Percentiles rank a stretch among this genome's conserved stretches.
Conservation (phyloP, 1,140 invertebrate genomes). For the Monochamus saltuarius region DNA sequence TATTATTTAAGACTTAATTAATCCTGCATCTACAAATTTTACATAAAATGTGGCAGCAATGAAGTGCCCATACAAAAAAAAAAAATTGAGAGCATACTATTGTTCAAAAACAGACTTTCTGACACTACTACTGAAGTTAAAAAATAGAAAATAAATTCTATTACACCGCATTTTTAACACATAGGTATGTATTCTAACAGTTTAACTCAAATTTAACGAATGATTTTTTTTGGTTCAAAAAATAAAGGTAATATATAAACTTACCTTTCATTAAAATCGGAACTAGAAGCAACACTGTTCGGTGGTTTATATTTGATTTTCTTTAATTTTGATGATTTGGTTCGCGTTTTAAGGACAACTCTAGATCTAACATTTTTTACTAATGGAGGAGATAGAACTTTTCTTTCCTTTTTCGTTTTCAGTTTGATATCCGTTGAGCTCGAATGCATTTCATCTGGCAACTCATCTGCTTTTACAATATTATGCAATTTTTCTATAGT, state of each 20-base stretch:
- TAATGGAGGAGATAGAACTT: not conserved
- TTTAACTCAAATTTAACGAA: too few relatives aligned
- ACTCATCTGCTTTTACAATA: slow-evolving; percentile 10
- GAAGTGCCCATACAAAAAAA: not conserved
- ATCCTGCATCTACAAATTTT: not conserved
- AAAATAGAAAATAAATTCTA: too few relatives aligned
- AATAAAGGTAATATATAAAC: not conserved
- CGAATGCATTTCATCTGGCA: slow-evolving; percentile 14
- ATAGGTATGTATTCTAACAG: too few relatives aligned
- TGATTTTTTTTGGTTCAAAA: slow-evolving; percentile 3
- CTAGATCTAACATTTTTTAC: slow-evolving; percentile 22
- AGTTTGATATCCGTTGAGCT: slow-evolving; percentile 23
- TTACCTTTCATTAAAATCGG: slow-evolving; percentile 11
- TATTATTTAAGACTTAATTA: too few relatives aligned
- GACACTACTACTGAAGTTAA: too few relatives aligned
- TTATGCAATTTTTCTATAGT: slow-evolving; percentile 19
- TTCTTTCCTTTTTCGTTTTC: slow-evolving; percentile 11
- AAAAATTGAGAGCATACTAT: not conserved
- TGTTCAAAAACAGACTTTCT: too few relatives aligned
- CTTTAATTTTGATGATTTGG: slow-evolving; percentile 21
- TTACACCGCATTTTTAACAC: too few relatives aligned
- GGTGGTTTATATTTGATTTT: slow-evolving; percentile 23
- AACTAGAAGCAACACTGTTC: slow-evolving; percentile 9
- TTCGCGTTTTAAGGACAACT: slow-evolving; percentile 30
- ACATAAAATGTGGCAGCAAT: not conserved